These are phyloP conservation scores for Euclidia mi DNA, from an alignment of 2,888 invertebrate species.

Conservation along the genomic window DNA sequence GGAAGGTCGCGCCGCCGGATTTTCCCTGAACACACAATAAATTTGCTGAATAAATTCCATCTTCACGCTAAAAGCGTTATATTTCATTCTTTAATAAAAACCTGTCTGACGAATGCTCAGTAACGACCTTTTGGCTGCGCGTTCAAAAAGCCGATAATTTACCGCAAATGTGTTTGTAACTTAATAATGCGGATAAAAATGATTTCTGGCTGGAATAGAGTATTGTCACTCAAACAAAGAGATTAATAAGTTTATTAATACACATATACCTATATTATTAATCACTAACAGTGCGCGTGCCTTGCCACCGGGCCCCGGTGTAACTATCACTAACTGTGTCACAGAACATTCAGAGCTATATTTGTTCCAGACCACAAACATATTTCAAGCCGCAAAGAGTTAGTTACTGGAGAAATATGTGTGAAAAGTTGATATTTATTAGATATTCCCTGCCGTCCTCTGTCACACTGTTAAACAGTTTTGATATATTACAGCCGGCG, in stretches of 20 bases:
- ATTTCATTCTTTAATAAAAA: slow-evolving; percentile 15
- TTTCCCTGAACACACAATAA: slow-evolving; percentile 12
- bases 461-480: too few species aligned
- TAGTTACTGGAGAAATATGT: too few species aligned
- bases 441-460: too few species aligned
- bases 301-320: too few species aligned
- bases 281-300: too few species aligned
- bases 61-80: slow-evolving; percentile 19
- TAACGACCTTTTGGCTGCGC: slow-evolving; percentile 9
- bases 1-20: slow-evolving; percentile 2
- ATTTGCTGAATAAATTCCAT: slow-evolving; percentile 9
- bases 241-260: too few species aligned
- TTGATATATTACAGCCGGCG: too few species aligned
- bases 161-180: slow-evolving; percentile 15
- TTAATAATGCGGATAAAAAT: slow-evolving; percentile 7
- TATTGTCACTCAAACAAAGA: slow-evolving; percentile 7
- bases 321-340: slow-evolving; percentile 3
- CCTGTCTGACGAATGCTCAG: neutral
- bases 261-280: too few species aligned
- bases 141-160: slow-evolving; percentile 10
- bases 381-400: too few species aligned
- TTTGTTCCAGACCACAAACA: too few species aligned
- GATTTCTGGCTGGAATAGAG: slow-evolving; percentile 1
- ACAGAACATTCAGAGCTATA: neutral
- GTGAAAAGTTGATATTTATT: too few species aligned